phyloP scores from a whole-genome alignment of 2,113 vertebrate genomes.

The Rhinogobius similis region DNA sequence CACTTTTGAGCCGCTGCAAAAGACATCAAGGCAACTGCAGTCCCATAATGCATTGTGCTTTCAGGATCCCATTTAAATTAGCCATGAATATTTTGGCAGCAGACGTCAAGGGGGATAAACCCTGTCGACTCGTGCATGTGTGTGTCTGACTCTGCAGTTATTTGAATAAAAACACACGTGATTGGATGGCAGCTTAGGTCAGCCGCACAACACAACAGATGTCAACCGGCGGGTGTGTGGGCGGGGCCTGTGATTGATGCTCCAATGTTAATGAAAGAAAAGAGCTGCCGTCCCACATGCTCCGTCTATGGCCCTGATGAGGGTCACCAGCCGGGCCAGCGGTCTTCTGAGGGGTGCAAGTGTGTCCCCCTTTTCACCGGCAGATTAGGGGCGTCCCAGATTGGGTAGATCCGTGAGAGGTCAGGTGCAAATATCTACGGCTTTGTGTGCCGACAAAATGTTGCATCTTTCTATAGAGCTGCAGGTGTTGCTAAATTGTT shows the following conservation, averaged over 20 bases:
- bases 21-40: background rate
- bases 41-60: constrained; percentile 5
- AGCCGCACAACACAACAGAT: constrained; percentile 53
- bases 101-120: constrained; percentile 16
- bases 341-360: constrained; percentile 54
- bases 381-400: constrained; percentile 67
- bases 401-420: constrained; percentile 53
- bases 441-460: background rate
- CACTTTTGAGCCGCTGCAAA: background rate
- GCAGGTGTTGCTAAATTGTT: background rate
- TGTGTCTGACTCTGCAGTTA: constrained; percentile 25
- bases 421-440: constrained; percentile 33
- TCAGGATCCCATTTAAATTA: background rate
- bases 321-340: constrained; percentile 40
- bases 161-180: constrained; percentile 55
- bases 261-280: constrained; percentile 61
- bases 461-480: background rate
- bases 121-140: background rate
- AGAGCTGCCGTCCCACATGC: constrained; percentile 31
- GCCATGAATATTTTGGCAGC: constrained; percentile 16
- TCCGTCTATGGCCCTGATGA: constrained; percentile 38
- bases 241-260: constrained; percentile 29
- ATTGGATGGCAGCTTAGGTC: constrained; percentile 42
- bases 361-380: constrained; percentile 44
- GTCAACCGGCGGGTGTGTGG: constrained; percentile 42